These are phyloP conservation scores for Microctenopoma lineatum DNA, from an alignment of 2,797 vertebrate species.

Conservation along the genomic window DNA sequence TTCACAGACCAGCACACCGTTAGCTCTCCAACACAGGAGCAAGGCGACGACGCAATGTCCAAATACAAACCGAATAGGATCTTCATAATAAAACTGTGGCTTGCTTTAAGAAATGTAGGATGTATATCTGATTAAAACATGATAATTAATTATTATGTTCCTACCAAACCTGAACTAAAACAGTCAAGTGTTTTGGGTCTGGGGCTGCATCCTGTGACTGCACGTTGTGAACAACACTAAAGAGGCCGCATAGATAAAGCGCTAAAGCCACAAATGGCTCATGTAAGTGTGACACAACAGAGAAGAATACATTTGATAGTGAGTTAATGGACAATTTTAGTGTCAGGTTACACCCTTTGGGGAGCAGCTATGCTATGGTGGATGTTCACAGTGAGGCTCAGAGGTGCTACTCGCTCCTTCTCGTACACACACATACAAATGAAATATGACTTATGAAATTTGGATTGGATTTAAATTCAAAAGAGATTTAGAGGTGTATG, in stretches of 20 bases:
- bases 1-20: slow-evolving; percentile 69
- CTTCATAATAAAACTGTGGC: slow-evolving; percentile 1
- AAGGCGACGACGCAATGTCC: slow-evolving; percentile 16
- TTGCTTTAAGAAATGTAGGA: slow-evolving; percentile 1
- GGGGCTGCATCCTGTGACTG: slow-evolving; percentile 34
- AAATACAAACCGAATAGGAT: slow-evolving; percentile 19
- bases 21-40: slow-evolving; percentile 46
- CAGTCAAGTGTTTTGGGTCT: slow-evolving; percentile 15
- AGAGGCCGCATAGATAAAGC: slow-evolving; percentile 48
- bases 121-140: neutral
- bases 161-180: slow-evolving; percentile 1
- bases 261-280: slow-evolving; percentile 70
- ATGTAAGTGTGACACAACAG: slow-evolving; percentile 75
- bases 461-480: slow-evolving; percentile 41
- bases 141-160: neutral
- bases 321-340: slow-evolving; percentile 94
- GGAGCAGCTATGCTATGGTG: slow-evolving; percentile 80
- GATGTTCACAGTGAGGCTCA: slow-evolving; percentile 44
- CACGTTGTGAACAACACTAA: slow-evolving; percentile 49
- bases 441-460: slow-evolving; percentile 18
- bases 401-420: slow-evolving; percentile 25
- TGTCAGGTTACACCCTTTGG: slow-evolving; percentile 89
- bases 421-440: slow-evolving; percentile 19
- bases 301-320: slow-evolving; percentile 86
- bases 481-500: slow-evolving; percentile 25